A percentile compares a stretch with the other conserved stretches of the same genome.
Conservation (phyloP, 2,888 invertebrate species). For the Camptogramma bilineatum region DNA sequence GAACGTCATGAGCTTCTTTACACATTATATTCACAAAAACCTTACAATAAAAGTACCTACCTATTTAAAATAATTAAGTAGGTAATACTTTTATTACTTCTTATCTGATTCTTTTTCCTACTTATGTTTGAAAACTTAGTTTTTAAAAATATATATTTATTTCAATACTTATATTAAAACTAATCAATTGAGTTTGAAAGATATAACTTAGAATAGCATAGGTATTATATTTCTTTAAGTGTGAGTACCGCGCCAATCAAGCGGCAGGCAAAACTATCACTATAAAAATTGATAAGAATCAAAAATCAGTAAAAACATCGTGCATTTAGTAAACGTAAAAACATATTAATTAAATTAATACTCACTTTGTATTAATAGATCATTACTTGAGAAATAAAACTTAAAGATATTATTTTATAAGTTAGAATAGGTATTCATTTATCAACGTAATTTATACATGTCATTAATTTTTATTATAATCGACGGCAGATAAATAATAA, state of each 20-base stretch:
- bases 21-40: no score
- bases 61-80: no score
- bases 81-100: no score
- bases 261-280: neutral
- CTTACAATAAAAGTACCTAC: no score
- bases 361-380: conserved; percentile 35
- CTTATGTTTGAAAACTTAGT: no score
- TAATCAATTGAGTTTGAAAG: neutral
- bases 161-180: no score
- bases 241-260: neutral
- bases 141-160: no score
- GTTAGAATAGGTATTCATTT: conserved; percentile 39
- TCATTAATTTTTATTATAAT: conserved; percentile 47
- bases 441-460: conserved; percentile 41
- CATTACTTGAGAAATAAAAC: conserved; percentile 39
- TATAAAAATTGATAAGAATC: neutral
- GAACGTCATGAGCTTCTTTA: no score
- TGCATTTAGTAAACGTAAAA: neutral
- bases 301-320: neutral
- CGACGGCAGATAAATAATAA: conserved; percentile 43
- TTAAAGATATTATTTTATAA: conserved; percentile 38
- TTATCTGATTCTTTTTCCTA: no score
- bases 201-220: neutral
- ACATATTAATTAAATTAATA: conserved; percentile 20
- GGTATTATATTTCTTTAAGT: neutral